Evolutionary conservation across 2,113 vertebrate species (phyloP), one percentile per base, ranked within the genome.

Genomic region (Glareola pratincola): DNA sequence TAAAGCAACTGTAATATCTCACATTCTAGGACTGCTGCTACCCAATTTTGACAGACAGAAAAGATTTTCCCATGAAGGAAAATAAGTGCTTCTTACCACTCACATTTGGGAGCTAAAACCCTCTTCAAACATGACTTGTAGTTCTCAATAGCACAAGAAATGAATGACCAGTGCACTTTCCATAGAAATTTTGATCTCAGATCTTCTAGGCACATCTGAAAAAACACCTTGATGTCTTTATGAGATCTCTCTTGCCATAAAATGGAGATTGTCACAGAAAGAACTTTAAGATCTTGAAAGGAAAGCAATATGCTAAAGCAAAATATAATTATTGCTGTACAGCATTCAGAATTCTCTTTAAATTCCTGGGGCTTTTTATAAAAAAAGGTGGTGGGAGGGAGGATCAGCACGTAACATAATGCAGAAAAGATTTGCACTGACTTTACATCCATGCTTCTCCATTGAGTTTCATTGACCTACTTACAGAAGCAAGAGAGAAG

Each of bases 81-180:
- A 37, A 51, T 7, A 74, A 32, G 2, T 7, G 10, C 12, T 84
- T 80, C 50, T 80, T 51, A 26, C 34, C 43, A 53, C 15, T 83
- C 29, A 57, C 2, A 29, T 29, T n/a, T 67, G 13, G 11, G 41
- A 73, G 48, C 41, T 15, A 91, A 92, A 93, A 47, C 6, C 3
- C 3, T 43, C 57, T 84, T 64, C 23, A 86, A 24, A 90, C 76
- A 72, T 26, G 4, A n/a, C 32, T 51, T 88, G 17, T 4, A 37
- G 64, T 75, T 74, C 32, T 37, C 72, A 56, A 37, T 8, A 82
- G n/a, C 26, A 75, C 8, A 60, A 32, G 10, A 68, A 7, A 80
- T 0, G 0, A 94, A 57, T 62, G 43, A n/a, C 43, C 48, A 39
- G 30, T 23, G 13, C 9, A 53, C 14, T 68, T 88, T 23, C 39